Percentiles rank a stretch among this genome's conserved stretches.
phyloP scores from a whole-genome alignment of 2,888 invertebrate genomes.

The Hipparchia semele region DNA sequence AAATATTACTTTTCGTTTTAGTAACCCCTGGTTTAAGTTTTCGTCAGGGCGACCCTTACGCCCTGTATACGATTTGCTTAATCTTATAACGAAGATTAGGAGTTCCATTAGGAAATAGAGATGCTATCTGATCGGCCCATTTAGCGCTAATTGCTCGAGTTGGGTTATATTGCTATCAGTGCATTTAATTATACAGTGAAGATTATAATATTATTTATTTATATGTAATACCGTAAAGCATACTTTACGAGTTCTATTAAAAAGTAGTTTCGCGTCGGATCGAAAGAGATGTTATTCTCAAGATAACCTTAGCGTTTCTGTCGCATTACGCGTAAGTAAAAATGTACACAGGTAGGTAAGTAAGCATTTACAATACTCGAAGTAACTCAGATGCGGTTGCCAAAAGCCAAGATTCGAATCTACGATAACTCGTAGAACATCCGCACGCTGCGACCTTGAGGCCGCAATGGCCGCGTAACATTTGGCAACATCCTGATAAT shows the following conservation, averaged over 20 bases:
- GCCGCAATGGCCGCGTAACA: neutral
- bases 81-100: neutral
- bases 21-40: too few relatives aligned
- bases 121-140: neutral
- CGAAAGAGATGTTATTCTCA: too few relatives aligned
- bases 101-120: constrained; percentile 2
- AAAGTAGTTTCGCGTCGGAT: too few relatives aligned
- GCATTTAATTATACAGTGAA: neutral
- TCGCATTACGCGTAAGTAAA: too few relatives aligned
- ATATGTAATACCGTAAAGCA: too few relatives aligned
- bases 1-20: too few relatives aligned
- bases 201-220: too few relatives aligned
- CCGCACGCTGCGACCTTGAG: neutral
- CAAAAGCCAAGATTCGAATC: neutral
- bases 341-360: too few relatives aligned
- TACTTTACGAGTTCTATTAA: too few relatives aligned
- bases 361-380: neutral
- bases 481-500: neutral
- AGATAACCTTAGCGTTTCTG: too few relatives aligned
- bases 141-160: neutral
- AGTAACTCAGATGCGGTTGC: neutral
- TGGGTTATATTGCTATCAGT: neutral
- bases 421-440: neutral
- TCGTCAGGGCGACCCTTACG: too few relatives aligned
- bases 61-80: neutral